phyloP scores from a whole-genome alignment of 1,140 invertebrate species.

The Dreissena polymorpha region DNA sequence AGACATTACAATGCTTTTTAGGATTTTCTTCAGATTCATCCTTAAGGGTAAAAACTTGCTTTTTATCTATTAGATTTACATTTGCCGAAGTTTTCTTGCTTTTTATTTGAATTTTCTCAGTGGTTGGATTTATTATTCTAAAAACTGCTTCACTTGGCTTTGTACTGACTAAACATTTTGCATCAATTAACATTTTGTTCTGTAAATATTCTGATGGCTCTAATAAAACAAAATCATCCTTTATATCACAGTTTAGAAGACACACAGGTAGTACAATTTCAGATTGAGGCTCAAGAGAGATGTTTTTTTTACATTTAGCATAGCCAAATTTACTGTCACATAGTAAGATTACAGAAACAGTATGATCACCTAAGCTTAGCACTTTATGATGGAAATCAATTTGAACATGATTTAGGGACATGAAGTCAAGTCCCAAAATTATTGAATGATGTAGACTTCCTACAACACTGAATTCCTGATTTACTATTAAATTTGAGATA shows the following conservation, averaged over 20 bases:
- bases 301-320: conserved; percentile 21
- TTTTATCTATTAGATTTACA: conserved; percentile 12
- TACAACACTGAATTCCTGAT: conserved; percentile 34
- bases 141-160: conserved; percentile 20
- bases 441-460: conserved; percentile 55
- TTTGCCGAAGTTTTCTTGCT: not conserved
- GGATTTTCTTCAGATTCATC: too few species aligned
- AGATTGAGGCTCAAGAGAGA: conserved; percentile 31
- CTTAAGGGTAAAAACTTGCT: not conserved
- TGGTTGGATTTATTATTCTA: conserved; percentile 49
- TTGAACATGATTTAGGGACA: conserved; percentile 24
- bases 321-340: conserved; percentile 42
- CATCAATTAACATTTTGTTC: conserved; percentile 22
- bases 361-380: conserved; percentile 19
- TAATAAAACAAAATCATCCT: too few species aligned
- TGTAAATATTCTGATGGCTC: conserved; percentile 40
- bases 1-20: too few species aligned
- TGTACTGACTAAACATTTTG: conserved; percentile 41
- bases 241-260: too few species aligned
- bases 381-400: conserved; percentile 40
- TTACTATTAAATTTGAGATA: conserved; percentile 6
- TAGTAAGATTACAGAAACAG: not conserved
- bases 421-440: conserved; percentile 56
- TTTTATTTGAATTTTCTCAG: not conserved
- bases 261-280: conserved; percentile 31